A percentile compares a stretch with the other conserved stretches of the same genome.
Evolutionary conservation across 2,888 invertebrate species (phyloP).

Genomic region (Ecliptopera silaceata): DNA sequence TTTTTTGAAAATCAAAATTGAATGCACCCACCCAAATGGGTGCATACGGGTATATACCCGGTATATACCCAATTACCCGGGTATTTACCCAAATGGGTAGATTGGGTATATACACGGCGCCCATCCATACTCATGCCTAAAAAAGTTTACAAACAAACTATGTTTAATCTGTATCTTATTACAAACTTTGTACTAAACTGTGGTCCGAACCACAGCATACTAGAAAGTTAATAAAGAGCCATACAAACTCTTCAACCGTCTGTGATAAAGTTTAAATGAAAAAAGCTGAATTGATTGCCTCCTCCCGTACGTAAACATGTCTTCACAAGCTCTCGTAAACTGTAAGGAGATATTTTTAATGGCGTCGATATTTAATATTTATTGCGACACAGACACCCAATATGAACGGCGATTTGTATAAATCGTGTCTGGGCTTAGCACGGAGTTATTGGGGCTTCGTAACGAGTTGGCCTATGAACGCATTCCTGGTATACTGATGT

Average conservation of each 20-base stretch:
- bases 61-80: no score
- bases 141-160: conserved; percentile 3
- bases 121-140: no score
- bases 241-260: conserved; percentile 8
- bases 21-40: no score
- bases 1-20: no score
- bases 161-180: neutral
- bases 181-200: conserved; percentile 3
- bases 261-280: conserved; percentile 58
- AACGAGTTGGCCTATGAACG: conserved; percentile 26
- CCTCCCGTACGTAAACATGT: conserved; percentile 77
- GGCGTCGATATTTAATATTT: conserved; percentile 82
- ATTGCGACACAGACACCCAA: conserved; percentile 79
- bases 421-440: conserved; percentile 43
- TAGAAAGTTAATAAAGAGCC: neutral
- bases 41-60: no score
- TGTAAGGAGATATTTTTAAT: conserved; percentile 82
- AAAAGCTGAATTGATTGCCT: conserved; percentile 73
- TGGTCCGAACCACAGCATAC: neutral
- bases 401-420: conserved; percentile 77
- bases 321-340: conserved; percentile 76
- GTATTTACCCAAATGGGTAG: no score
- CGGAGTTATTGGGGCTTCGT: conserved; percentile 22
- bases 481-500: conserved; percentile 16
- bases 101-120: no score